phyloP scores from a whole-genome alignment of 2,888 invertebrate species.

The Clusia tigrina region DNA sequence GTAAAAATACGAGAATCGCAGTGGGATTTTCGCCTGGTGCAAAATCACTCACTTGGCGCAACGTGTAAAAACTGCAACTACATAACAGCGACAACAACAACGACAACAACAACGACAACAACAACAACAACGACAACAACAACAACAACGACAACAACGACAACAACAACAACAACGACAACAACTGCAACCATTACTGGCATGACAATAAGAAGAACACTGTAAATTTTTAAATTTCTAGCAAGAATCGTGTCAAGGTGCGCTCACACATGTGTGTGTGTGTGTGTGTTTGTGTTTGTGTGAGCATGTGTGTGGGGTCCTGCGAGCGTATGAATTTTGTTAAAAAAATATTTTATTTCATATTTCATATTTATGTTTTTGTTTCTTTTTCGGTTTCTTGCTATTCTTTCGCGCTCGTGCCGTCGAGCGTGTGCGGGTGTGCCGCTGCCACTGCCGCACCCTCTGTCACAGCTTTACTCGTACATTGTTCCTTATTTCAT shows the following conservation, averaged over 20 bases:
- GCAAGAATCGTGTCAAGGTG: conserved; percentile 4
- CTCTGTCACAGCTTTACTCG: not conserved
- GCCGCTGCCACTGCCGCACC: too few species aligned
- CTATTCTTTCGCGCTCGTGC: too few species aligned
- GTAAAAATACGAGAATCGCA: not conserved
- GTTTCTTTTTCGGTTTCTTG: too few species aligned
- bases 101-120: not conserved
- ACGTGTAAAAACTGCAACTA: too few species aligned
- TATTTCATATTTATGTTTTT: too few species aligned
- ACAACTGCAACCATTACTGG: too few species aligned
- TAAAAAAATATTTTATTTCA: too few species aligned
- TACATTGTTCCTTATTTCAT: not conserved
- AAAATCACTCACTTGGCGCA: not conserved
- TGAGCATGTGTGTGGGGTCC: not conserved
- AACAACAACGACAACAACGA: not conserved
- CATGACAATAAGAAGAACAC: not conserved
- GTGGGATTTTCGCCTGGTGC: not conserved
- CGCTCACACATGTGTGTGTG: too few species aligned
- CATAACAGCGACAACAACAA: not conserved
- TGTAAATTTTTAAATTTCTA: not conserved
- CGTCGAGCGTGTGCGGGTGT: too few species aligned
- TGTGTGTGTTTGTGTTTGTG: not conserved
- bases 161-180: not conserved
- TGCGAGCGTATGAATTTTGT: not conserved
- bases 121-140: not conserved